phyloP scores from a whole-genome alignment of 2,888 invertebrate species.

The Herminia tarsipennalis region DNA sequence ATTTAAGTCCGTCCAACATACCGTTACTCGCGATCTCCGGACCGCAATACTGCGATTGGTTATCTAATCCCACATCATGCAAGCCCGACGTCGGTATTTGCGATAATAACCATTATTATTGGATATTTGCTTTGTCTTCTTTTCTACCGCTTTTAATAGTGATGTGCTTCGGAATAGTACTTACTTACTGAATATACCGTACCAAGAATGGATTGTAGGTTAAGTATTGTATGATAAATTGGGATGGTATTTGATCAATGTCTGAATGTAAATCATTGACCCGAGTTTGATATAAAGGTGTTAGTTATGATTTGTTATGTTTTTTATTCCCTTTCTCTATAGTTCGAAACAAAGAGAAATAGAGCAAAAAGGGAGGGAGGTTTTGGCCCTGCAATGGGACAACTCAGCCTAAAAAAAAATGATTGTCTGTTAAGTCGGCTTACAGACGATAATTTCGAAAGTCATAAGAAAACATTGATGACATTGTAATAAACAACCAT shows the following conservation, averaged over 20 bases:
- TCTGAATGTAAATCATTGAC: neutral
- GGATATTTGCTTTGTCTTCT: constrained; percentile 43
- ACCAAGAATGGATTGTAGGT: constrained; percentile 16
- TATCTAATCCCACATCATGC: constrained; percentile 67
- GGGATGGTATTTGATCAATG: constrained; percentile 9
- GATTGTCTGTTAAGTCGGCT: too few relatives aligned
- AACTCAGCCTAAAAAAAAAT: too few relatives aligned
- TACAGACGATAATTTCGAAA: too few relatives aligned
- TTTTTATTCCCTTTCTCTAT: neutral
- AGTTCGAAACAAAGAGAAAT: too few relatives aligned
- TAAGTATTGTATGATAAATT: constrained; percentile 12
- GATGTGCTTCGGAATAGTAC: constrained; percentile 19
- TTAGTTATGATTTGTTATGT: neutral
- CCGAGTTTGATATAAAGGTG: neutral
- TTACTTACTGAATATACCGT: constrained; percentile 11
- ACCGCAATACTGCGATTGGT: constrained; percentile 69
- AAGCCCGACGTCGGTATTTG: constrained; percentile 54
- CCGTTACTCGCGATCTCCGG: constrained; percentile 72
- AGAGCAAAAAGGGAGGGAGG: too few relatives aligned
- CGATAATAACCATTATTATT: constrained; percentile 45
- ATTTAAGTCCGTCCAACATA: constrained; percentile 36
- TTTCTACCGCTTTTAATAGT: constrained; percentile 33
- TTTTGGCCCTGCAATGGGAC: too few relatives aligned
- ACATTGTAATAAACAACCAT: too few relatives aligned
- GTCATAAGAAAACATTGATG: too few relatives aligned